Conservation (phyloP, 2,888 invertebrate genomes). For the Chaetoderma sp. region DNA sequence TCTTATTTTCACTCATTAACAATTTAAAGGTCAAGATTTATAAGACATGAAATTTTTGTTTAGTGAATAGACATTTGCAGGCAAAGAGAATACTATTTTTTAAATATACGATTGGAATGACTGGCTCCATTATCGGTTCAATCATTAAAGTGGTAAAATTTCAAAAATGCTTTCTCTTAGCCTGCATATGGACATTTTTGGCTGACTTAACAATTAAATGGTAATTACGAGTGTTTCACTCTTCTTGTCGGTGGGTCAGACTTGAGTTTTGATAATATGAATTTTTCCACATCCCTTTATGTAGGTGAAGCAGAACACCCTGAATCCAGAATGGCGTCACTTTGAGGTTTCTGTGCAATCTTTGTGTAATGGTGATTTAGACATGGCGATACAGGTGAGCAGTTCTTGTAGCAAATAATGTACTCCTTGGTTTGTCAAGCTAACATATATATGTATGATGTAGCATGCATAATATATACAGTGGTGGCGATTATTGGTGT, state of each 20-base stretch:
- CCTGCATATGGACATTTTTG: not conserved
- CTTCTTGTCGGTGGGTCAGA: too few relatives aligned
- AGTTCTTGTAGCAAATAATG: too few relatives aligned
- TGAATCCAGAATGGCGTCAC: slow-evolving; percentile 47
- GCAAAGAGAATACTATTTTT: too few relatives aligned
- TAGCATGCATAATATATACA: too few relatives aligned
- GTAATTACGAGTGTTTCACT: too few relatives aligned
- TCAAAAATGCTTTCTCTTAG: not conserved
- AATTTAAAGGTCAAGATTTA: not conserved
- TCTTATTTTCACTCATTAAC: not conserved
- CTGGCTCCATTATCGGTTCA: too few relatives aligned
- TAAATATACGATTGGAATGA: not conserved
- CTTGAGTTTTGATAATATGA: not conserved
- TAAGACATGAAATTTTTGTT: not conserved
- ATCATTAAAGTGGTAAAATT: too few relatives aligned
- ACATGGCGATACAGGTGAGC: slow-evolving; percentile 35
- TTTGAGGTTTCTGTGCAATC: slow-evolving; percentile 35
- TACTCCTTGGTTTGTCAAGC: too few relatives aligned
- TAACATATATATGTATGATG: too few relatives aligned
- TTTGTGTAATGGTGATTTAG: slow-evolving; percentile 41
- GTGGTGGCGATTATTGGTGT: too few relatives aligned
- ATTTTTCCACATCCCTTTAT: not conserved
- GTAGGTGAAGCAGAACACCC: slow-evolving; percentile 39
- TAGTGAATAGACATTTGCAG: too few relatives aligned
- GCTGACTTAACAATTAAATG: not conserved